These are phyloP conservation scores for Agrochola litura DNA, from an alignment of 2,888 invertebrate species.

Conservation along the genomic window DNA sequence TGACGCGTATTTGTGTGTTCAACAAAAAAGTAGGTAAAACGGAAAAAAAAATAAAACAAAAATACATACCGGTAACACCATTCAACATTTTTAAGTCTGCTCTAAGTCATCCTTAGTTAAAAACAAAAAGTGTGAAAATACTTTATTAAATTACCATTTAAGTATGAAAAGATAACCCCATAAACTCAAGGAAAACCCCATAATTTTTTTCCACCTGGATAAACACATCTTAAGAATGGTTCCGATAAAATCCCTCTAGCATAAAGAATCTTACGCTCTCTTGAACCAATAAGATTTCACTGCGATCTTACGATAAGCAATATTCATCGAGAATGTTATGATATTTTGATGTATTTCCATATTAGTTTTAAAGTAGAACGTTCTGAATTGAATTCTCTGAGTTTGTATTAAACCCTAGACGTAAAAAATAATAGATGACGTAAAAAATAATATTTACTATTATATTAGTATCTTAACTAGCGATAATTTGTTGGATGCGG, in stretches of 20 bases:
- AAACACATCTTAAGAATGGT: conserved; percentile 61
- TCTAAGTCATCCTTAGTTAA: conserved; percentile 18
- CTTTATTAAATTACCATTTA: conserved; percentile 45
- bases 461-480: neutral
- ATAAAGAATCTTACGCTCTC: conserved; percentile 63
- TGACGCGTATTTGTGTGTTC: too few species aligned
- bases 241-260: conserved; percentile 56
- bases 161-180: conserved; percentile 43
- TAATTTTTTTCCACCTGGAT: conserved; percentile 64
- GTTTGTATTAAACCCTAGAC: neutral
- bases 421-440: neutral
- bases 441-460: too few species aligned
- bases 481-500: neutral
- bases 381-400: neutral
- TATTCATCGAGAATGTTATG: conserved; percentile 54
- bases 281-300: conserved; percentile 57
- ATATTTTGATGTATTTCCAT: conserved; percentile 48
- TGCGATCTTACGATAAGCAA: conserved; percentile 50
- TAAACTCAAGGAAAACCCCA: conserved; percentile 50
- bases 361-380: conserved; percentile 25
- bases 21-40: too few species aligned
- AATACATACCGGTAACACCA: too few species aligned
- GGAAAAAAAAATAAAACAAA: too few species aligned
- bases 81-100: too few species aligned
- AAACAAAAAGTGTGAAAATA: conserved; percentile 30